Evolutionary conservation across 2,888 invertebrate genomes (phyloP), one percentile per base, ranked within the genome.

Genomic region (Terebella lapidaria): DNA sequence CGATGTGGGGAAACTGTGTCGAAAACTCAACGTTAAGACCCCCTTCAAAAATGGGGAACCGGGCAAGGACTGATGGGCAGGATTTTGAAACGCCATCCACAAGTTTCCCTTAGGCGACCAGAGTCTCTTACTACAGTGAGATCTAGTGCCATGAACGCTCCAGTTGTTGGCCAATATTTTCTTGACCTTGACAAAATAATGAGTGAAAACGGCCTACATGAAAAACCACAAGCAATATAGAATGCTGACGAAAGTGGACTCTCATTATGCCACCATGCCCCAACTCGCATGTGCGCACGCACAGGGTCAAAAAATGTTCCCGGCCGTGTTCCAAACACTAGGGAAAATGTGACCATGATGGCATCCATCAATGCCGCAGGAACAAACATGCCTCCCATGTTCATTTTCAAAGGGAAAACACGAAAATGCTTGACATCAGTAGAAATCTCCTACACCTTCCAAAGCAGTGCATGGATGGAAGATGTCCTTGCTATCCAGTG

Each of bases 391-490:
- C 30, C 55, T 3, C 55, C 55, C 4, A 5, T 55, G 15, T 29
- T 29, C 4, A 55, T 55, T 5, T 5, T 24, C 4, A 29, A 24
- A 55, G 35, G 55, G 29, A 35, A 5, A 29, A 10, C 5, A n/a
- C 3, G 20, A 29, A 35, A 35, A 55, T 4, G 55, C 61, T 1
- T 67, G n/a, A n/a, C n/a, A n/a, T n/a, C 68, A 15, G 18, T 10
- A 15, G 64, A 64, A 3, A 56, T 67, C 0, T 25, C 58, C 1
- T 69, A 65, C 66, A 54, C 57, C 10, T 67, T 49, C 54, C 68
- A 69, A 28, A 52, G 57, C 2, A 71, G 67, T 5, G 67, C 65
- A 1, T 71, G 69, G 67, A 70, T 71, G 61, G 52, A 56, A 1
- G 65, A 67, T 42, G 60, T 60, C 1, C 56, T 71, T 1, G 67